Evolutionary conservation across 2,888 invertebrate genomes (phyloP).

Genomic region (Gibbula magus): DNA sequence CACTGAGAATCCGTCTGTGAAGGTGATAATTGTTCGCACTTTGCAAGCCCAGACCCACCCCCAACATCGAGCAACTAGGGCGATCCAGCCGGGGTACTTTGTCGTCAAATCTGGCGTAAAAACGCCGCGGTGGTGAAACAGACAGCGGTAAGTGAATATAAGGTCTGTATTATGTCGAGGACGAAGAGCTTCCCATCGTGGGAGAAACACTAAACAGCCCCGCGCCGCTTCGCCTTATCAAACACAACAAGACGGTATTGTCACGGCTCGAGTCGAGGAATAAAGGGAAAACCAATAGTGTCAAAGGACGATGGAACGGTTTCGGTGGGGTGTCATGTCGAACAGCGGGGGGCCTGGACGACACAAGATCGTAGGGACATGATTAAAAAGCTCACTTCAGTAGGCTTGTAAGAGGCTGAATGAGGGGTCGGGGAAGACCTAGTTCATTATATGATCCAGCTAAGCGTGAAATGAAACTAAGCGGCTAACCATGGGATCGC

Average conservation of each 20-base stretch:
- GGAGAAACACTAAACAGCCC: constrained; percentile 15
- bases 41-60: not conserved
- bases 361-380: constrained; percentile 13
- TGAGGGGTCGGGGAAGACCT: constrained; percentile 9
- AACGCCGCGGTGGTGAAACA: not conserved
- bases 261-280: not conserved
- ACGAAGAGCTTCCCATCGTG: not conserved
- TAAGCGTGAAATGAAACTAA: constrained; percentile 31
- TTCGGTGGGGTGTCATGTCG: constrained; percentile 15
- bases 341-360: not conserved
- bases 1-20: not conserved
- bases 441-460: constrained; percentile 26
- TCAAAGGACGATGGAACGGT: constrained; percentile 19
- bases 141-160: constrained; percentile 16
- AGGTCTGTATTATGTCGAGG: constrained; percentile 7
- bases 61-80: not conserved
- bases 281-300: constrained; percentile 28
- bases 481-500: constrained; percentile 2
- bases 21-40: constrained; percentile 20
- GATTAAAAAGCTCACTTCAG: constrained; percentile 20
- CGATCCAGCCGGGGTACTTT: constrained; percentile 1
- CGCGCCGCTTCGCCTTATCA: constrained; percentile 23
- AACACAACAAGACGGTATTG: constrained; percentile 11
- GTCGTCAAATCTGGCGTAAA: constrained; percentile 20
- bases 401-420: not conserved